Conservation (phyloP, 2,113 vertebrate species). For the Halcyon malimbica region DNA sequence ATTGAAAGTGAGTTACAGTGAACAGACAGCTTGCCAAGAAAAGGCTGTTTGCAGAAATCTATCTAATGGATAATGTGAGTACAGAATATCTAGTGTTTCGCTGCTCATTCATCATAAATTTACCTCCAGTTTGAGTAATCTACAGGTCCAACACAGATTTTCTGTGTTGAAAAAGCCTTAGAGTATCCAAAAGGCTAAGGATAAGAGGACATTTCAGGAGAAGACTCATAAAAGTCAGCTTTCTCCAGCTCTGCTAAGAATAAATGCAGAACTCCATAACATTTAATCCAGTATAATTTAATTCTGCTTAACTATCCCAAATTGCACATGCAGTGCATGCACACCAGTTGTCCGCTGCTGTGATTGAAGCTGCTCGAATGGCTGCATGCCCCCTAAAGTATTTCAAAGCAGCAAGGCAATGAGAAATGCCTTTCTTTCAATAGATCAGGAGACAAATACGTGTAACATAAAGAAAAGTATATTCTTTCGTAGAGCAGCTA, state of each 20-base stretch:
- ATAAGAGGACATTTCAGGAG: not conserved
- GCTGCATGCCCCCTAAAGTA: not conserved
- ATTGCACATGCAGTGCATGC: not conserved
- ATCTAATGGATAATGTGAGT: not conserved
- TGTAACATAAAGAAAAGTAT: not conserved
- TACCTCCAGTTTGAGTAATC: not conserved
- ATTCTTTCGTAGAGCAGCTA: not conserved
- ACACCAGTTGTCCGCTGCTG: fast-evolving
- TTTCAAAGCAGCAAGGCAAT: not conserved
- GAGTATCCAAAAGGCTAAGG: not conserved
- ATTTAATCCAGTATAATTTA: not conserved
- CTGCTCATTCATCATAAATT: not conserved
- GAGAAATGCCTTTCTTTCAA: not conserved
- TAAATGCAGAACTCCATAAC: not conserved
- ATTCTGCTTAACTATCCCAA: not conserved
- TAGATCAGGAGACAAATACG: not conserved
- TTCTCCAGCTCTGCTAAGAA: not conserved
- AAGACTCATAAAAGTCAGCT: not conserved
- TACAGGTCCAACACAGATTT: not conserved
- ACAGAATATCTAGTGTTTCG: not conserved
- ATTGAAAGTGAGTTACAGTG: not conserved
- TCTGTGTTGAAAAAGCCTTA: not conserved
- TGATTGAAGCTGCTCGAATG: not conserved
- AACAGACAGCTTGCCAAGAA: not conserved
- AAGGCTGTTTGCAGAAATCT: not conserved